phyloP scores from a whole-genome alignment of 2,113 vertebrate genomes.

The Passer montanus region DNA sequence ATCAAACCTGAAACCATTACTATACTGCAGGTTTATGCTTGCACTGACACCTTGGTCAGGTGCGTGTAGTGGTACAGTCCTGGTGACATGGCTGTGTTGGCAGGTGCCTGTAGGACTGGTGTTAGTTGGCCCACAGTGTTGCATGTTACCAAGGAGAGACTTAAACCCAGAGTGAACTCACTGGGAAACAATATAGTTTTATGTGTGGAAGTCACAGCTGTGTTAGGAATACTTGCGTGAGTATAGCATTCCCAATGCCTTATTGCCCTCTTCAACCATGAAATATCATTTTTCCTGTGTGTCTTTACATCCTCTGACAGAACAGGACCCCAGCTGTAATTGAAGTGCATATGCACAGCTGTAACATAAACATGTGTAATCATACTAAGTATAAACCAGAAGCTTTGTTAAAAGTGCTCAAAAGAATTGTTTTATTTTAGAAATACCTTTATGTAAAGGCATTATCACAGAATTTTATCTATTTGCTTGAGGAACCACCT shows the following conservation, averaged over 20 bases:
- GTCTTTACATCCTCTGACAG: background rate
- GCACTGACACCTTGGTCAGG: accelerated
- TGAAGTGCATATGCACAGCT: background rate
- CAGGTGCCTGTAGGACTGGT: background rate
- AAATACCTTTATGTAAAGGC: background rate
- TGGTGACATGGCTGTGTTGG: background rate
- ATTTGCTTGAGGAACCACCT: background rate
- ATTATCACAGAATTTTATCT: background rate
- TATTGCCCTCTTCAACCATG: background rate
- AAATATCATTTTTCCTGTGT: background rate
- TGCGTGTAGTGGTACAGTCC: accelerated
- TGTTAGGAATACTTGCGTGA: background rate
- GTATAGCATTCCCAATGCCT: background rate
- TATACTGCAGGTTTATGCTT: background rate
- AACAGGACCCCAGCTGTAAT: background rate
- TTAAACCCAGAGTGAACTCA: background rate
- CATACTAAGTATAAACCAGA: background rate
- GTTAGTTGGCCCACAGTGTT: background rate
- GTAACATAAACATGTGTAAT: background rate
- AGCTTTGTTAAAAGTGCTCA: background rate
- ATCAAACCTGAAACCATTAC: background rate
- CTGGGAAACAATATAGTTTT: background rate
- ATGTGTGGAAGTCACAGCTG: background rate
- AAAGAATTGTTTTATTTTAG: background rate
- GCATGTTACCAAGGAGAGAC: background rate